phyloP scores from a whole-genome alignment of 2,797 vertebrate species.

The Falco columbarius region DNA sequence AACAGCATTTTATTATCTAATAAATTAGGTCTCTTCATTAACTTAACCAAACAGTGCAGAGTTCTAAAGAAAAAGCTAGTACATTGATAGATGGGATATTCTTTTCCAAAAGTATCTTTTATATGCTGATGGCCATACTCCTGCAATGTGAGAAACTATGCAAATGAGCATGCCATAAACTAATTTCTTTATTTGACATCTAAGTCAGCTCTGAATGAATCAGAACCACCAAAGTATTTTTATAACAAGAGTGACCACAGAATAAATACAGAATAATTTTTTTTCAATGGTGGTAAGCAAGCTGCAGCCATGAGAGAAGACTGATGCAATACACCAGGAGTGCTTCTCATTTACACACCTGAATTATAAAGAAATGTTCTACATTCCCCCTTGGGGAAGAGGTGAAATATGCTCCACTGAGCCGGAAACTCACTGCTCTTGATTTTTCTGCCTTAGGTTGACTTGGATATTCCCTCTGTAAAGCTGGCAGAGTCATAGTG shows the following conservation, averaged over 20 bases:
- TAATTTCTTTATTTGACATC: background rate
- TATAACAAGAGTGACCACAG: background rate
- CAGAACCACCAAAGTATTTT: background rate
- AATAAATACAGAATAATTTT: background rate
- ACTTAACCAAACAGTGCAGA: background rate
- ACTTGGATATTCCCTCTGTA: background rate
- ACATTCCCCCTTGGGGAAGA: slow-evolving; percentile 20
- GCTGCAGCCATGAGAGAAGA: background rate
- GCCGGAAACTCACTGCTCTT: background rate
- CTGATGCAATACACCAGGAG: background rate
- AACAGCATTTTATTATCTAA: slow-evolving; percentile 22
- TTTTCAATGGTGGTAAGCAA: background rate
- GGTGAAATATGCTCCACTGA: slow-evolving; percentile 28
- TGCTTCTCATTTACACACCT: slow-evolving; percentile 41
- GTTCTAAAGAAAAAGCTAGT: background rate
- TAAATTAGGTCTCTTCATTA: background rate
- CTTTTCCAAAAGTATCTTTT: background rate
- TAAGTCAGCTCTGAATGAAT: background rate
- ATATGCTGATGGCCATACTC: background rate
- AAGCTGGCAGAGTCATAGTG: background rate
- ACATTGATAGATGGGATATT: background rate
- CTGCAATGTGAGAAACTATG: background rate
- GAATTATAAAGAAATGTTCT: slow-evolving; percentile 33
- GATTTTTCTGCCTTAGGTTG: slow-evolving; percentile 22
- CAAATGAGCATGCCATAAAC: background rate